These are phyloP conservation scores for Lichenostomus cassidix DNA, from an alignment of 2,113 vertebrate genomes.

Conservation along the genomic window DNA sequence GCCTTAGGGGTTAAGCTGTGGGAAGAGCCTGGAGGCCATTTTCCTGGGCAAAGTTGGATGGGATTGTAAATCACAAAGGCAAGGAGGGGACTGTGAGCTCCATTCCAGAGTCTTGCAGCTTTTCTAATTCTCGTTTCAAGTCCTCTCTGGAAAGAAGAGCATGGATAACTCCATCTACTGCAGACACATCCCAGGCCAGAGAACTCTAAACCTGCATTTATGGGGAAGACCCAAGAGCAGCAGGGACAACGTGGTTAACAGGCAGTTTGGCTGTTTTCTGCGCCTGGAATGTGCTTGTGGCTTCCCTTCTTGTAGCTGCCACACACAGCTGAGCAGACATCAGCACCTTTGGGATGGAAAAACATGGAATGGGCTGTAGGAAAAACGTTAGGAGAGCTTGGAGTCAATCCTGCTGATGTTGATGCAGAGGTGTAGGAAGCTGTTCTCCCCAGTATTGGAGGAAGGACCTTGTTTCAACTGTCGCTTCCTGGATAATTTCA, in stretches of 20 bases:
- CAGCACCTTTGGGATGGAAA: background rate
- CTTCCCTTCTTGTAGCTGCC: background rate
- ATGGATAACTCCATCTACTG: background rate
- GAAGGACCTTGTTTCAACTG: background rate
- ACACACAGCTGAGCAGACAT: background rate
- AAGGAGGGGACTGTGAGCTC: background rate
- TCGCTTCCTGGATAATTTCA: fast-evolving
- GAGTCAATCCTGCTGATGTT: background rate
- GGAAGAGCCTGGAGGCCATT: background rate
- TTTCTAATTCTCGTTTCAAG: background rate
- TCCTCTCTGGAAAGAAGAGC: background rate
- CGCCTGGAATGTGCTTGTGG: background rate
- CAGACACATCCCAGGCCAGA: background rate
- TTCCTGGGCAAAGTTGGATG: background rate
- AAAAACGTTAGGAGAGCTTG: background rate
- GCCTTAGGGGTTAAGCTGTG: background rate
- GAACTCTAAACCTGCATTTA: fast-evolving
- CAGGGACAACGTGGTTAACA: background rate
- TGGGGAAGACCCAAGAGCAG: background rate
- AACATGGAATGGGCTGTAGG: background rate
- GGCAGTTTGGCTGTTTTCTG: background rate
- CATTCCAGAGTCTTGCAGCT: background rate
- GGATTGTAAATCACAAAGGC: background rate
- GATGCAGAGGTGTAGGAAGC: background rate
- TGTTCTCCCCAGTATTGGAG: background rate